A percentile compares a stretch with the other conserved stretches of the same genome.
These are phyloP conservation scores for Xestia ashworthii DNA, from an alignment of 2,888 invertebrate species.

Conservation along the genomic window DNA sequence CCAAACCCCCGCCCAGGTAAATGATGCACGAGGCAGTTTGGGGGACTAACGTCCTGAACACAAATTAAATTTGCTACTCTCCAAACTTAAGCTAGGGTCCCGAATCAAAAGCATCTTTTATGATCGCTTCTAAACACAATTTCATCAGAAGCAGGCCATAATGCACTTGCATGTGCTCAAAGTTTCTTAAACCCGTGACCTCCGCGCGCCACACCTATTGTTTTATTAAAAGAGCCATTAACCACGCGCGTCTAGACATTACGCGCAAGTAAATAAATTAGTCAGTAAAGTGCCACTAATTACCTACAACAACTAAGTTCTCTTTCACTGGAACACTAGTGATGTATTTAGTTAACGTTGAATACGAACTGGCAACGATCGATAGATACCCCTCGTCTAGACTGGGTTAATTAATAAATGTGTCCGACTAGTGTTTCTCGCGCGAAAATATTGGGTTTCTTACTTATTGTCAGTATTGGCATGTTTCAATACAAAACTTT, in stretches of 20 bases:
- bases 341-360: conserved; percentile 72
- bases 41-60: conserved; percentile 65
- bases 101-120: conserved; percentile 8
- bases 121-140: conserved; percentile 57
- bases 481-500: conserved; percentile 63
- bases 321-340: conserved; percentile 75
- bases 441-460: conserved; percentile 70
- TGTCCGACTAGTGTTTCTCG: conserved; percentile 70
- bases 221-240: conserved; percentile 81
- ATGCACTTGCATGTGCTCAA: conserved; percentile 59
- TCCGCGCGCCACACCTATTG: conserved; percentile 75
- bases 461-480: conserved; percentile 63
- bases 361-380: conserved; percentile 71
- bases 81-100: conserved; percentile 18
- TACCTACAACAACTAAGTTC: conserved; percentile 79
- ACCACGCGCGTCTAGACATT: conserved; percentile 81
- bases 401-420: conserved; percentile 79
- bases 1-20: conserved; percentile 88
- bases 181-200: conserved; percentile 70
- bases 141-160: conserved; percentile 53
- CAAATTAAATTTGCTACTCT: conserved; percentile 48
- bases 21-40: conserved; percentile 90
- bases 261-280: conserved; percentile 85
- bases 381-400: conserved; percentile 74
- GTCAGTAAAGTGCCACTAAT: conserved; percentile 81